Conservation (phyloP, 2,113 vertebrate genomes). For the Eira barbara region DNA sequence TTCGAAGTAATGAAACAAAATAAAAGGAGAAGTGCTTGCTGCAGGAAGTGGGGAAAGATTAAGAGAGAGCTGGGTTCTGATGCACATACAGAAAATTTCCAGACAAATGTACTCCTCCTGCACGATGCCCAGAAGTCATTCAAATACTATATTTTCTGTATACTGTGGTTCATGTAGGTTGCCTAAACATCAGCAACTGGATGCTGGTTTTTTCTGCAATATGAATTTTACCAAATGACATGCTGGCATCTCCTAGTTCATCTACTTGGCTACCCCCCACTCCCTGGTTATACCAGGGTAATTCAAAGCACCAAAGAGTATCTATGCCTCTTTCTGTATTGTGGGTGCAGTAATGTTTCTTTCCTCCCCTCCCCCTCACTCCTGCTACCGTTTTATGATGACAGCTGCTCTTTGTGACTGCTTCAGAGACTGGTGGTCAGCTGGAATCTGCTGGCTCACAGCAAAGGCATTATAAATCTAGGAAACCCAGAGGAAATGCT, state of each 20-base stretch:
- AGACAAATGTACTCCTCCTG: background rate
- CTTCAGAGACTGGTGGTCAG: background rate
- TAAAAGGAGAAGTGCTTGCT: background rate
- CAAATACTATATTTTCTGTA: background rate
- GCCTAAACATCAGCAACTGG: background rate
- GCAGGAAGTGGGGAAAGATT: background rate
- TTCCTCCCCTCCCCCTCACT: rapidly evolving
- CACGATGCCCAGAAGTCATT: background rate
- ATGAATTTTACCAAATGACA: background rate
- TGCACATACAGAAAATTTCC: background rate
- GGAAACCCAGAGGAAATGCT: background rate
- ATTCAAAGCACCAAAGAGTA: background rate
- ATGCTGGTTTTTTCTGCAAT: background rate
- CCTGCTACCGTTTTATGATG: background rate
- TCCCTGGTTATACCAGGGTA: background rate
- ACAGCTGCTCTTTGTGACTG: background rate
- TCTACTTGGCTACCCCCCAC: background rate
- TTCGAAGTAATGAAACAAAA: constrained; percentile 4
- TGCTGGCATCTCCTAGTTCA: background rate
- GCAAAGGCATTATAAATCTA: constrained; percentile 33
- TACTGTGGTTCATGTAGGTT: background rate
- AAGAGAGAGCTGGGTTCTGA: background rate
- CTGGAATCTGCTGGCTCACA: background rate
- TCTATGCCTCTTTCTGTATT: background rate
- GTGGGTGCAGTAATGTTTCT: background rate